phyloP scores from a whole-genome alignment of 2,113 vertebrate species.

The Patagioenas fasciata region DNA sequence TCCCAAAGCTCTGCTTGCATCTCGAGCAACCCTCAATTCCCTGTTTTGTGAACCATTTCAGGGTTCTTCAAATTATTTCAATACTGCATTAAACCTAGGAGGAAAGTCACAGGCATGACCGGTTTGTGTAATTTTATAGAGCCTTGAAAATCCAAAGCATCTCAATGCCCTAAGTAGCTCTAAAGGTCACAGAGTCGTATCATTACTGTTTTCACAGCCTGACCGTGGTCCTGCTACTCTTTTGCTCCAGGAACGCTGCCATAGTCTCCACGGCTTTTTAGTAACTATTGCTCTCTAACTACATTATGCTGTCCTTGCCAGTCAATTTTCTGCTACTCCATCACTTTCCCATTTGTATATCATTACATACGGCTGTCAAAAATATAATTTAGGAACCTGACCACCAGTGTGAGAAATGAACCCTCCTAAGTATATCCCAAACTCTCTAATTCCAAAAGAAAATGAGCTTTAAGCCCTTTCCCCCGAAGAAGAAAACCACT shows the following conservation, averaged over 20 bases:
- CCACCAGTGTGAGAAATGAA: conserved; percentile 20
- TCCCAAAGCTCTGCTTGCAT: fast-evolving
- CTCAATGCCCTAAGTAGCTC: background rate
- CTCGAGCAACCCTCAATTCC: fast-evolving
- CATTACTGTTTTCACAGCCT: background rate
- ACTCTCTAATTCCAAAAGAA: background rate
- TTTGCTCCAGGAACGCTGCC: background rate
- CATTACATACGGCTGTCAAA: conserved; percentile 45
- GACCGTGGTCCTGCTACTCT: background rate
- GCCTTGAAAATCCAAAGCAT: background rate
- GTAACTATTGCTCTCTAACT: background rate
- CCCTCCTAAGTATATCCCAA: conserved; percentile 6
- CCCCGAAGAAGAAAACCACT: background rate
- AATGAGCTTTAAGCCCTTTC: background rate
- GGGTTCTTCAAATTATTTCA: background rate
- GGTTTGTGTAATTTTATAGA: background rate
- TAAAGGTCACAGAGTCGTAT: background rate
- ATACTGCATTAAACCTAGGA: background rate
- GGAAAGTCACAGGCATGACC: background rate
- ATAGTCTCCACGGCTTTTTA: background rate
- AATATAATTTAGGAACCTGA: conserved; percentile 60
- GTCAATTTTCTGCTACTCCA: conserved; percentile 64
- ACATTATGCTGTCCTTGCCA: conserved; percentile 26
- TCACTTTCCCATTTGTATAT: conserved; percentile 60
- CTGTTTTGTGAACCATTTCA: background rate